Conservation (phyloP, 2,113 vertebrate genomes). For the Columba livia region DNA sequence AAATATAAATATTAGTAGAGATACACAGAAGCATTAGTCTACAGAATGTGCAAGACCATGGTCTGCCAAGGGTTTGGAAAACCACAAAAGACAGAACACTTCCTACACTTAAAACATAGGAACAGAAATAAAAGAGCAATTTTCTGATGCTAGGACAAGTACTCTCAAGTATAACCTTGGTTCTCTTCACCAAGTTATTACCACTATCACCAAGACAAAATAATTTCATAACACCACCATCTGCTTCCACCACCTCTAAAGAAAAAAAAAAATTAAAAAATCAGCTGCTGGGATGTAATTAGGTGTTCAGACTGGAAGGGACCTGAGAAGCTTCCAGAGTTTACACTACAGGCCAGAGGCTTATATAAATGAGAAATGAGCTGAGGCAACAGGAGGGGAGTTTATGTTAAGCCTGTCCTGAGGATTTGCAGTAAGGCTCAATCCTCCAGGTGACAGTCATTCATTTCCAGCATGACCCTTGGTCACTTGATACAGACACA, state of each 20-base stretch:
- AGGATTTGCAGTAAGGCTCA: conserved; percentile 61
- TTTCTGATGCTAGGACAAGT: background rate
- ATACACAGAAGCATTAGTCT: background rate
- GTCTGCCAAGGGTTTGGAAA: background rate
- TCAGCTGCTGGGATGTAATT: background rate
- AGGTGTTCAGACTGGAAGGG: background rate
- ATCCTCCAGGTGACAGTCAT: conserved; percentile 31
- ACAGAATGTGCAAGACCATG: background rate
- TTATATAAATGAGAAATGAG: conserved; percentile 51
- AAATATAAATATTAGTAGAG: background rate
- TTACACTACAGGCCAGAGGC: background rate
- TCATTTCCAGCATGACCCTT: background rate
- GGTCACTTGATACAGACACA: background rate
- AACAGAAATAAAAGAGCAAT: background rate
- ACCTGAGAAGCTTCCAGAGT: background rate
- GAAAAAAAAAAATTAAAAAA: background rate
- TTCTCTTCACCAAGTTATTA: background rate
- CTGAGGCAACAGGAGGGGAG: conserved; percentile 28
- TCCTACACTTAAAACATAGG: background rate
- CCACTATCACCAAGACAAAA: background rate
- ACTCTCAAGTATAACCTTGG: background rate
- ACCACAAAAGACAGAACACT: background rate
- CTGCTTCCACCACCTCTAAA: background rate
- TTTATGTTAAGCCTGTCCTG: conserved; percentile 55
- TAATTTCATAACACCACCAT: background rate